These are phyloP conservation scores for Myotis lucifugus DNA, from an alignment of 2,113 vertebrate species.

Conservation along the genomic window DNA sequence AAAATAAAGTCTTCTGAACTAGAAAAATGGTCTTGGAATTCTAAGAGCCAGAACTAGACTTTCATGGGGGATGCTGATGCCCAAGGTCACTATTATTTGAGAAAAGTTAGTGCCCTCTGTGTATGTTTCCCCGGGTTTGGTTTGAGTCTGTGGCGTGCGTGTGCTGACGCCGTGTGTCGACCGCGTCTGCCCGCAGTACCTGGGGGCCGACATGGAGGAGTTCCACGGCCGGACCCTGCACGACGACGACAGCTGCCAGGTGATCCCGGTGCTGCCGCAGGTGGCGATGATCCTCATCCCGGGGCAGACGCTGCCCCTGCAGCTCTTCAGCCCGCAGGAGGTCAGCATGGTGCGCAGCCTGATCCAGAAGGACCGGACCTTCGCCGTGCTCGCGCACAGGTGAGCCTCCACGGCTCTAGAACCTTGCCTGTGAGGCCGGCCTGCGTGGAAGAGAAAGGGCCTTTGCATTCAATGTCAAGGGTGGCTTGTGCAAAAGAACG, in stretches of 20 bases:
- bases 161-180: background rate
- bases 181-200: slow-evolving; percentile 86
- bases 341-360: slow-evolving; percentile 98
- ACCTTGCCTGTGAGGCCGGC: background rate
- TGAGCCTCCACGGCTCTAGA: background rate
- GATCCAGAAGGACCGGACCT: slow-evolving; percentile 96
- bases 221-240: slow-evolving; percentile 96
- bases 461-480: background rate
- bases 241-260: slow-evolving; percentile 96
- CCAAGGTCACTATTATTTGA: background rate
- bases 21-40: background rate
- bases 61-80: background rate
- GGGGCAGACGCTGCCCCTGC: slow-evolving; percentile 96
- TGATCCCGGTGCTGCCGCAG: slow-evolving; percentile 94
- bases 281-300: slow-evolving; percentile 95
- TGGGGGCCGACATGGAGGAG: slow-evolving; percentile 98
- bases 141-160: background rate
- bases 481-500: background rate
- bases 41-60: background rate
- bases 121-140: too few relatives aligned
- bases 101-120: background rate
- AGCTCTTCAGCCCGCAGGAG: slow-evolving; percentile 96
- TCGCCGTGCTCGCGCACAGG: slow-evolving; percentile 98
- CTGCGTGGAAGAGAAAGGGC: background rate
- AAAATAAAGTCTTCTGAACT: background rate